phyloP scores from a whole-genome alignment of 2,113 vertebrate genomes.

The Myanophis thanlyinensis region DNA sequence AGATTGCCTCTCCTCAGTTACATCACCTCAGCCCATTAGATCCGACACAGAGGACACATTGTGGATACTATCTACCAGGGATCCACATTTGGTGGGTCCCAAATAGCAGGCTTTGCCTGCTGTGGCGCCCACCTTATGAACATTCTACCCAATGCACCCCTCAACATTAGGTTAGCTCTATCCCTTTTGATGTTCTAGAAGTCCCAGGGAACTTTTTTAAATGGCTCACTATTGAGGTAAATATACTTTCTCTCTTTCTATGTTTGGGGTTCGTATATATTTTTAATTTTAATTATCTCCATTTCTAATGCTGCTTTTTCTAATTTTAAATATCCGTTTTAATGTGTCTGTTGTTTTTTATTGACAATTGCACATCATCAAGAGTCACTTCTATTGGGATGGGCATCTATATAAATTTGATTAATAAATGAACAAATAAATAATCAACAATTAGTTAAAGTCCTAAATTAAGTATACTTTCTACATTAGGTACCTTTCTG shows the following conservation, averaged over 20 bases:
- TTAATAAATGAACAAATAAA: not conserved
- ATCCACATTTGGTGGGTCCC: not conserved
- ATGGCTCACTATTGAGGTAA: not conserved
- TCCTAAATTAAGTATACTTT: accelerated
- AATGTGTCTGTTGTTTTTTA: not conserved
- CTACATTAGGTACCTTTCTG: slow-evolving; percentile 88
- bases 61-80: not conserved
- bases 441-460: not conserved
- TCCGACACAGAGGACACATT: not conserved
- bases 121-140: not conserved
- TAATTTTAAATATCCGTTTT: not conserved
- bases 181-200: not conserved
- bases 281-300: not conserved
- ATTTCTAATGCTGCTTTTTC: not conserved
- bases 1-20: not conserved
- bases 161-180: not conserved
- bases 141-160: not conserved
- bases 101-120: not conserved
- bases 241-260: not conserved
- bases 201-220: not conserved
- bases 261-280: not conserved
- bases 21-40: not conserved
- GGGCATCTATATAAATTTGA: not conserved
- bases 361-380: not conserved
- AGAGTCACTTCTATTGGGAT: not conserved